phyloP scores from a whole-genome alignment of 2,888 invertebrate genomes.

The Venusia cambrica region DNA sequence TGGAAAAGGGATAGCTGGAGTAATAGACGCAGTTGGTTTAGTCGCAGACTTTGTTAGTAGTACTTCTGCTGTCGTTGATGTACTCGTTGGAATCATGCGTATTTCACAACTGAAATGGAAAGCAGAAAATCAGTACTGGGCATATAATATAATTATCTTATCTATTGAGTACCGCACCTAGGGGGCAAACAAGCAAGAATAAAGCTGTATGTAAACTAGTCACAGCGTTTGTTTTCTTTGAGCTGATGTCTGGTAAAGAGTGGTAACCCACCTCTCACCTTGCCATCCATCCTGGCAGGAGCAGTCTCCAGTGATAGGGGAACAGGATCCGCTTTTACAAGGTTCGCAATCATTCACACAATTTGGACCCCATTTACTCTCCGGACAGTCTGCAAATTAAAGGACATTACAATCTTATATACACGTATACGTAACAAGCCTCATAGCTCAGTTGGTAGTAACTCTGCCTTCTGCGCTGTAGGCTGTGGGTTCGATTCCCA shows the following conservation, averaged over 20 bases:
- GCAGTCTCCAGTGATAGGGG: slow-evolving; percentile 83
- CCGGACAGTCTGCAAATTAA: slow-evolving; percentile 82
- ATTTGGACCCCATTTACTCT: slow-evolving; percentile 87
- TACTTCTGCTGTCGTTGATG: slow-evolving; percentile 54
- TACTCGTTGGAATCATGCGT: slow-evolving; percentile 53
- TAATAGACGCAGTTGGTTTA: slow-evolving; percentile 43
- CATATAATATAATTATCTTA: background rate
- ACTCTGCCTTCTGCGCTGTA: too few species aligned
- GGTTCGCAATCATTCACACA: slow-evolving; percentile 84
- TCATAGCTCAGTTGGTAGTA: too few species aligned
- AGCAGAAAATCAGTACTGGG: too few species aligned
- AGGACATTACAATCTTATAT: background rate
- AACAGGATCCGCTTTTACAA: slow-evolving; percentile 84
- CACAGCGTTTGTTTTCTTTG: too few species aligned
- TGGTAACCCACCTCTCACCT: slow-evolving; percentile 84
- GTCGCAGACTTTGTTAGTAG: slow-evolving; percentile 60
- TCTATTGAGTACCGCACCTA: too few species aligned
- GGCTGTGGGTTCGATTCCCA: too few species aligned
- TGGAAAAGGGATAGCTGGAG: slow-evolving; percentile 33
- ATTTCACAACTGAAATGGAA: slow-evolving; percentile 65
- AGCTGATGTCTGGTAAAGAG: slow-evolving; percentile 36
- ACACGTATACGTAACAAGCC: slow-evolving; percentile 16
- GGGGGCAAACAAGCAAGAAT: too few species aligned
- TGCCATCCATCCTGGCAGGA: slow-evolving; percentile 85
- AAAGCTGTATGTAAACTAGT: too few species aligned